phyloP scores from a whole-genome alignment of 2,888 invertebrate genomes.

The Cinara cedri region DNA sequence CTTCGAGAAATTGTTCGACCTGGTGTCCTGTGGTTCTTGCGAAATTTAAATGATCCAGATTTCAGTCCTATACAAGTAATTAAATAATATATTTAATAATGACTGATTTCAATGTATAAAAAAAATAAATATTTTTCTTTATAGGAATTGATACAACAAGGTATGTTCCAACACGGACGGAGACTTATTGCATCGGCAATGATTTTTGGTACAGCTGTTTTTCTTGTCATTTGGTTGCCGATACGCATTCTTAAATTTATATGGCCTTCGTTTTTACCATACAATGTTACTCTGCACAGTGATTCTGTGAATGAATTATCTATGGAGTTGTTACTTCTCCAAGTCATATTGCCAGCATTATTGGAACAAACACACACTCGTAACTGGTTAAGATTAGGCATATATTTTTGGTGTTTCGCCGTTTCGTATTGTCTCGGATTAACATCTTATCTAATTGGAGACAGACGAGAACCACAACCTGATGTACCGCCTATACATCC shows the following conservation, averaged over 20 bases:
- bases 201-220: conserved; percentile 93
- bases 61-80: conserved; percentile 94
- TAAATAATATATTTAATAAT: not conserved
- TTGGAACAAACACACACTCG: conserved; percentile 96
- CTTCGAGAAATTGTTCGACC: conserved; percentile 93
- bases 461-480: conserved; percentile 61
- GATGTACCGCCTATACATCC: conserved; percentile 60
- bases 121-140: conserved; percentile 58
- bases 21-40: conserved; percentile 96
- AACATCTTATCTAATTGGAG: conserved; percentile 87
- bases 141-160: conserved; percentile 95
- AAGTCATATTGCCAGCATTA: conserved; percentile 93
- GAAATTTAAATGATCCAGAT: conserved; percentile 98
- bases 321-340: conserved; percentile 86
- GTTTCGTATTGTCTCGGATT: conserved; percentile 85
- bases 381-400: conserved; percentile 88
- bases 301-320: conserved; percentile 93
- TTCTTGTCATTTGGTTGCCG: conserved; percentile 96
- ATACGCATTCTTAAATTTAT: conserved; percentile 81
- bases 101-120: not conserved
- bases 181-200: conserved; percentile 91
- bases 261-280: conserved; percentile 90
- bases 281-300: conserved; percentile 83
- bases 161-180: conserved; percentile 87
- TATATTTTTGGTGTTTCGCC: conserved; percentile 83